Conservation (phyloP, 2,797 vertebrate genomes). For the Pogonophryne albipinna region DNA sequence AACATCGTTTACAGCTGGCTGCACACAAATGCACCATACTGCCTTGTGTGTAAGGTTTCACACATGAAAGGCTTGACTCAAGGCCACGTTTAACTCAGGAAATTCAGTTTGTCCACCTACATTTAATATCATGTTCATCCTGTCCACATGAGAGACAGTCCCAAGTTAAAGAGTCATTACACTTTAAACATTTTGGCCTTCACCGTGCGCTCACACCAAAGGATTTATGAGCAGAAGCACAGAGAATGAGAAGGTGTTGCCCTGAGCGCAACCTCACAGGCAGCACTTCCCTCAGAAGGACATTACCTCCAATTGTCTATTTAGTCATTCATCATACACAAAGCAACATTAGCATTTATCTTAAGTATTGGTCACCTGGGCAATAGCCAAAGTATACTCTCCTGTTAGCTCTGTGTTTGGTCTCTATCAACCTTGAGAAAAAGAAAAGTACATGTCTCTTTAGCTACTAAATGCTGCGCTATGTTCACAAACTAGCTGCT, state of each 20-base stretch:
- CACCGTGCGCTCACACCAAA: background rate
- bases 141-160: background rate
- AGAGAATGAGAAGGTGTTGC: background rate
- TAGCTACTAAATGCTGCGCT: background rate
- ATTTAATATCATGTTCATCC: background rate
- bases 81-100: constrained; percentile 7
- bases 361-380: no score
- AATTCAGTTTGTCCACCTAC: background rate
- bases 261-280: background rate
- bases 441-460: no score
- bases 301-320: background rate
- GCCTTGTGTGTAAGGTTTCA: constrained; percentile 19
- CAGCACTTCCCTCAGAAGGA: constrained; percentile 3
- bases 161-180: constrained; percentile 5
- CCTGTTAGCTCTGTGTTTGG: no score
- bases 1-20: constrained; percentile 21
- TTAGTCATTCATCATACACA: background rate
- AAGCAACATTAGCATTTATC: background rate
- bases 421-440: no score
- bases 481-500: background rate
- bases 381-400: no score
- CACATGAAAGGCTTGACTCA: constrained; percentile 21
- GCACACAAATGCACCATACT: background rate
- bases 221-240: background rate
- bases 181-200: constrained; percentile 13